These are phyloP conservation scores for Drosophila burlai DNA, from an alignment of 1,140 invertebrate genomes.

Conservation along the genomic window DNA sequence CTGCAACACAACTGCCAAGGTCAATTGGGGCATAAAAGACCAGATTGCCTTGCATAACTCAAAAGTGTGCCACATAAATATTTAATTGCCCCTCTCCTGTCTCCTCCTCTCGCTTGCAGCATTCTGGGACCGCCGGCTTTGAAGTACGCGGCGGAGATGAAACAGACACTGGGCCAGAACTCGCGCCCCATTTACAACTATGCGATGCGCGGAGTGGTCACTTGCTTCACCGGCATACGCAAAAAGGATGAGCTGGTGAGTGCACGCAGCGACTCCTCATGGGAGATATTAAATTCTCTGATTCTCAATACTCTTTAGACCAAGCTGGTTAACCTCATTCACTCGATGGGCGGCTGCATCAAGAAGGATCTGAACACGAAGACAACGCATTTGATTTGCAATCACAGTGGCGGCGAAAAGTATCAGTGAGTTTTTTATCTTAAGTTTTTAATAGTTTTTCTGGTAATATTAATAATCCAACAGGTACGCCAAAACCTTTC, in stretches of 20 bases:
- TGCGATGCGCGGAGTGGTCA: slow-evolving; percentile 93
- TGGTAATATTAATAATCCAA: background rate
- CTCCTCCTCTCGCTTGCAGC: slow-evolving; percentile 84
- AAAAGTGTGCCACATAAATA: slow-evolving; percentile 83
- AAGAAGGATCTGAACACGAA: slow-evolving; percentile 94
- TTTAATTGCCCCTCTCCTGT: slow-evolving; percentile 59
- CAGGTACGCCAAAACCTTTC: slow-evolving; percentile 93
- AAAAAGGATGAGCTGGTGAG: slow-evolving; percentile 94
- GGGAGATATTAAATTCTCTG: background rate
- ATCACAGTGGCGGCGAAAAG: slow-evolving; percentile 94
- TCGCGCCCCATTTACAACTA: slow-evolving; percentile 93
- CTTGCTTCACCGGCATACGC: slow-evolving; percentile 96
- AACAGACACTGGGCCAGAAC: slow-evolving; percentile 89
- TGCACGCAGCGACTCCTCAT: slow-evolving; percentile 11
- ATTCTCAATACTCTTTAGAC: slow-evolving; percentile 86
- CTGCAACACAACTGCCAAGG: slow-evolving; percentile 55
- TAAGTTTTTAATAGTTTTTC: background rate
- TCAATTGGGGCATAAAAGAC: slow-evolving; percentile 74
- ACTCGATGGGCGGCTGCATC: slow-evolving; percentile 97
- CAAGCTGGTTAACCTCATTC: slow-evolving; percentile 93
- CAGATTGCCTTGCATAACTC: slow-evolving; percentile 77
- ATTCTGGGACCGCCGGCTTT: slow-evolving; percentile 92
- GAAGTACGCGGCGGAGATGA: slow-evolving; percentile 90
- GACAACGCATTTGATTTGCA: slow-evolving; percentile 97
- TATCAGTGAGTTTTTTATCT: slow-evolving; percentile 86